Evolutionary conservation across 2,888 invertebrate genomes (phyloP).

Genomic region (Zeuzera pyrina): DNA sequence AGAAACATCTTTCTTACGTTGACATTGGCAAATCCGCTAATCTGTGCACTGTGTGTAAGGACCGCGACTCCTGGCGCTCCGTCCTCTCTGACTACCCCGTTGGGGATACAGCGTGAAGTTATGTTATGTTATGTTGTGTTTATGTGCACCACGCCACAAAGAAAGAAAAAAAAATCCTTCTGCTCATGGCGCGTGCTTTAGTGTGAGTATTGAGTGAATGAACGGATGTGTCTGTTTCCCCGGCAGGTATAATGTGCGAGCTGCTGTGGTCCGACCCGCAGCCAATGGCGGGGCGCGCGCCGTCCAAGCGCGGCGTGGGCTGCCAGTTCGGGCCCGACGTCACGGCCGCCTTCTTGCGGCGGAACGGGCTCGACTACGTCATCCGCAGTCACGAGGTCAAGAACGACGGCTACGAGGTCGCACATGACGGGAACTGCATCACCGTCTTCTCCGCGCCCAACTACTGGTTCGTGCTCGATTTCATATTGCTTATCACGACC

Average conservation of each 20-base stretch:
- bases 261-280: conserved; percentile 99
- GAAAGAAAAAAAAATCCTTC: too few relatives aligned
- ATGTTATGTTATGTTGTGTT: too few relatives aligned
- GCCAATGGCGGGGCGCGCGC: conserved; percentile 87
- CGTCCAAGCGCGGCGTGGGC: conserved; percentile 97
- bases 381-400: conserved; percentile 99
- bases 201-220: too few relatives aligned
- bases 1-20: too few relatives aligned
- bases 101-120: too few relatives aligned
- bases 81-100: too few relatives aligned
- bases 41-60: too few relatives aligned
- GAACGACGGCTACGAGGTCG: conserved; percentile 94
- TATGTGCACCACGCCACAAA: too few relatives aligned
- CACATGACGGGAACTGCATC: conserved; percentile 96
- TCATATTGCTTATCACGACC: too few relatives aligned
- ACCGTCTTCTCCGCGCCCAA: conserved; percentile 99
- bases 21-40: too few relatives aligned
- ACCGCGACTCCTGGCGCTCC: too few relatives aligned
- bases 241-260: conserved; percentile 93
- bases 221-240: not conserved
- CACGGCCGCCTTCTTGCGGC: conserved; percentile 86
- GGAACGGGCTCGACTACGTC: conserved; percentile 93
- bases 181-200: too few relatives aligned
- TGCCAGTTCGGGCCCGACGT: conserved; percentile 99
- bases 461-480: conserved; percentile 87